Evolutionary conservation across 2,113 vertebrate genomes (phyloP), one percentile per base, ranked within the genome.

Genomic region (Lamprologus tigripictilis): DNA sequence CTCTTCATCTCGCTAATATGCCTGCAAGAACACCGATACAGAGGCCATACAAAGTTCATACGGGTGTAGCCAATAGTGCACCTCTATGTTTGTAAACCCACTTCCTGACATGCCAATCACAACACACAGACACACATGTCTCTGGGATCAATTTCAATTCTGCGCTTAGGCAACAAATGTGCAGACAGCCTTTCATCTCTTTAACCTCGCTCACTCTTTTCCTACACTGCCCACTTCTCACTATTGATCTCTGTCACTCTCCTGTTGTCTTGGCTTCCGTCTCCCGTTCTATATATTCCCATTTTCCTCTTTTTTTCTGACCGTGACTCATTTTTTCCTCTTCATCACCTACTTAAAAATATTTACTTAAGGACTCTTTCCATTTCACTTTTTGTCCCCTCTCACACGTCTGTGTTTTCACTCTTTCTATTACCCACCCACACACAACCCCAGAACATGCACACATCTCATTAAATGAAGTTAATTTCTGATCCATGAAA

Each of bases 81-180:
- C 45, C 28, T 78, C 35, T 71, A 81, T 58, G 84, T 76, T 90
- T 80, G 57, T 33, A 57, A 54, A 83, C 58, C 81, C 86, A 87
- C 53, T 73, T 83, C 85, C 88, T 82, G 28, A 73, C 83, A 82
- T 53, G 61, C 83, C 73, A 93, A 58, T 58, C 83, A 55, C 42
- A 17, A 49, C 45, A 76, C 26, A 86, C 17, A 73, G 71, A 86
- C 35, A 88, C 85, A 86, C 51, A 42, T 80, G 83, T 86, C 53
- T 90, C 80, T 23, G 6, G 76, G 91, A 95, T 95, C 95, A 95
- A 96, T 96, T 95, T 93, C 93, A 96, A 95, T 96, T 95, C 93
- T 91, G 84, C 83, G 85, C 90, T 94, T 90, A 90, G 86, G 73
- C 90, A 94, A 89, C 91, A 92, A 93, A 93, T 92, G 91, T 92